Conservation (phyloP, 1,140 invertebrate genomes). For the Pseudoatta argentina region DNA sequence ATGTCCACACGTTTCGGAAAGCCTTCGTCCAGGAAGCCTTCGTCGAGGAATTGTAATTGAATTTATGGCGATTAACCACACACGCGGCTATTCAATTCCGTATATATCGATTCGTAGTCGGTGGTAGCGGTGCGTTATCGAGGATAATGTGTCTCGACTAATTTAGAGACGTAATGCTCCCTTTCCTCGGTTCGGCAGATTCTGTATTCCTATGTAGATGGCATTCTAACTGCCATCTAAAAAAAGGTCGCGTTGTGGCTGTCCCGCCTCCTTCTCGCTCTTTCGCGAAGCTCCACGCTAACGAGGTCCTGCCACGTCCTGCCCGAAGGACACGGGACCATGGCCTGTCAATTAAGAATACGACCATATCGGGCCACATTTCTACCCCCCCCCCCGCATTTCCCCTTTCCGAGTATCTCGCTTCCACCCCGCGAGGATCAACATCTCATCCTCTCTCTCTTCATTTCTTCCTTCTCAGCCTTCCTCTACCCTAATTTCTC, state of each 20-base stretch:
- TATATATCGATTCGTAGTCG: constrained; percentile 72
- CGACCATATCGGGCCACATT: constrained; percentile 85
- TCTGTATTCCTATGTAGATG: constrained; percentile 81
- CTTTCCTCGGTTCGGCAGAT: constrained; percentile 71
- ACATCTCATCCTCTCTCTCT: not conserved
- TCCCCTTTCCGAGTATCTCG: constrained; percentile 46
- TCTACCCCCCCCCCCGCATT: constrained; percentile 79
- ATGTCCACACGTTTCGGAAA: not conserved
- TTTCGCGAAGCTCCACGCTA: constrained; percentile 78
- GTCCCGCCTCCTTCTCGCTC: constrained; percentile 58
- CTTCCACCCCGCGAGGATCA: constrained; percentile 58
- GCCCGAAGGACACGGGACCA: constrained; percentile 82
- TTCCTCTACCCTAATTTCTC: constrained; percentile 35
- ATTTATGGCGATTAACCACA: constrained; percentile 72
- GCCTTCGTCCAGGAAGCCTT: not conserved
- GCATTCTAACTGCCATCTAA: constrained; percentile 82
- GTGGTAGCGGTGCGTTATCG: constrained; percentile 82
- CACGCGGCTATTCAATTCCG: constrained; percentile 60
- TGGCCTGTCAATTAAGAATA: constrained; percentile 86
- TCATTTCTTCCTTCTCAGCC: constrained; percentile 55
- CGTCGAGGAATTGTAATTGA: constrained; percentile 59
- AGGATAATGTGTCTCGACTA: constrained; percentile 85
- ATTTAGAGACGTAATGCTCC: constrained; percentile 84
- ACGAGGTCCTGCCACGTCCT: constrained; percentile 85
- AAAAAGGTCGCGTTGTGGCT: constrained; percentile 42